These are phyloP conservation scores for Thunnus thynnus DNA, from an alignment of 2,113 vertebrate species.

Conservation along the genomic window DNA sequence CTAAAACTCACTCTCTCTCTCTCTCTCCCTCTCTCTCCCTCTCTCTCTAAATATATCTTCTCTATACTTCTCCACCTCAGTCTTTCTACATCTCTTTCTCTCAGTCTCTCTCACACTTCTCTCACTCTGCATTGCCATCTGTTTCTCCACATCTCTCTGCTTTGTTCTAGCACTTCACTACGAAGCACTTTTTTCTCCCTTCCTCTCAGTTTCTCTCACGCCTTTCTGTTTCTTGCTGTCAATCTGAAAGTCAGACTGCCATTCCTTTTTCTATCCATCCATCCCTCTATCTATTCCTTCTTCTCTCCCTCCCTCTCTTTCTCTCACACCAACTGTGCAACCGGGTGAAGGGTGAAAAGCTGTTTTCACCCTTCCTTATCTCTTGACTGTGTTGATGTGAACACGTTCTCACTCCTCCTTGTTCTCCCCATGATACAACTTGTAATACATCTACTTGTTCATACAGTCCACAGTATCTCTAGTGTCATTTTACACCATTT, in stretches of 20 bases:
- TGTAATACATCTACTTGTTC: not conserved
- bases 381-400: constrained; percentile 41
- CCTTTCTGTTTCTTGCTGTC: constrained; percentile 49
- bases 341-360: not conserved
- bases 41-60: constrained; percentile 79
- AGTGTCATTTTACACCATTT: not conserved
- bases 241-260: constrained; percentile 56
- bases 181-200: constrained; percentile 25
- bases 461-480: not conserved
- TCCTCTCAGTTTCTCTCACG: constrained; percentile 11
- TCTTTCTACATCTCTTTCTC: constrained; percentile 58
- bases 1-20: constrained; percentile 58
- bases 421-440: not conserved
- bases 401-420: not conserved
- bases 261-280: constrained; percentile 22
- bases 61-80: constrained; percentile 64
- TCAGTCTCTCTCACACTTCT: constrained; percentile 57
- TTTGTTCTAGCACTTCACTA: constrained; percentile 62
- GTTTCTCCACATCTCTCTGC: constrained; percentile 63
- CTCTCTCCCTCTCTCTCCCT: constrained; percentile 28
- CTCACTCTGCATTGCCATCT: constrained; percentile 64
- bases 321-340: constrained; percentile 26
- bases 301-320: not conserved
- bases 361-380: constrained; percentile 22
- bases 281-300: not conserved